phyloP scores from a whole-genome alignment of 2,113 vertebrate species.

The Anguilla japonica region DNA sequence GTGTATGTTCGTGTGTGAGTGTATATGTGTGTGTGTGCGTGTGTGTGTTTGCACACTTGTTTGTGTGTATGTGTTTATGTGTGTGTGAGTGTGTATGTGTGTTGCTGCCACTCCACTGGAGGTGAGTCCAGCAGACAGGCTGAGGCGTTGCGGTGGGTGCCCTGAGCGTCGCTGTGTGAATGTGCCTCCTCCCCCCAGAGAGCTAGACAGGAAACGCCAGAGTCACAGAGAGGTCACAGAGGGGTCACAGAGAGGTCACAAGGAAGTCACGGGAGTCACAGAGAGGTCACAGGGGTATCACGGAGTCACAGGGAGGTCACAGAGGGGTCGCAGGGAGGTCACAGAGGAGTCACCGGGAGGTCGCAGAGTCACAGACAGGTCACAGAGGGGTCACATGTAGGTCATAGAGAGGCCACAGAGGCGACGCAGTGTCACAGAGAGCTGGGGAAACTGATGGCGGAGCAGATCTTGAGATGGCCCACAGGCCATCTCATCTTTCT shows the following conservation, averaged over 20 bases:
- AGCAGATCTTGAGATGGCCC: background rate
- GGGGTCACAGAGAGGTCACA: constrained; percentile 26
- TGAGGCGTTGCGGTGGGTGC: background rate
- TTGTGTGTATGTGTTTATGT: too few species aligned
- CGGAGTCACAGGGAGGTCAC: too few species aligned
- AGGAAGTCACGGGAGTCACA: background rate
- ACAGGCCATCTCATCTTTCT: background rate
- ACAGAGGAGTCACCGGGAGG: constrained; percentile 3
- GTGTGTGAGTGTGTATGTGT: background rate
- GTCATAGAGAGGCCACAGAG: constrained; percentile 26
- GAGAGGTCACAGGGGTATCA: too few species aligned
- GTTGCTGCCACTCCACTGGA: background rate
- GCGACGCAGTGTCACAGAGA: background rate
- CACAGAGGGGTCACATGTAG: too few species aligned
- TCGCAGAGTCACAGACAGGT: background rate
- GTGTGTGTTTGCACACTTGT: constrained; percentile 26
- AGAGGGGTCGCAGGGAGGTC: constrained; percentile 37
- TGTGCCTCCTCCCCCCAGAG: constrained; percentile 46
- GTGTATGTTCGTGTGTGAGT: too few species aligned
- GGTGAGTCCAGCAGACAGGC: background rate
- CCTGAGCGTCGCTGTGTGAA: constrained; percentile 32
- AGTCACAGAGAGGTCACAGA: constrained; percentile 24
- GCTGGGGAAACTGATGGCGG: background rate
- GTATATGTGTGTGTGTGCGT: too few species aligned
- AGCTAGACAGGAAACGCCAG: constrained; percentile 35